Evolutionary conservation across 2,113 vertebrate genomes (phyloP).

Genomic region (Gobiocypris rarus): DNA sequence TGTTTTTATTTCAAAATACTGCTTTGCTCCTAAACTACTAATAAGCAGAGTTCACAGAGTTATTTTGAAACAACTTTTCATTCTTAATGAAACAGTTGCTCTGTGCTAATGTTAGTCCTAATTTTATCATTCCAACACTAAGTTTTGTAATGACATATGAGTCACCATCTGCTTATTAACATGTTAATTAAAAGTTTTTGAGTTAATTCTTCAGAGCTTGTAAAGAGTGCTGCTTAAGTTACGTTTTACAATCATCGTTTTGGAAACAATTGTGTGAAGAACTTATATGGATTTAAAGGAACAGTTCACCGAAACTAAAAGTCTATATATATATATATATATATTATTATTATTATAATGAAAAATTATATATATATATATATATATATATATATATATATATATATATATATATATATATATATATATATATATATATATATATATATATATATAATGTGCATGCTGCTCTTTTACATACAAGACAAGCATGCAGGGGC

Average conservation of each 20-base stretch:
- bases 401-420: too few relatives aligned
- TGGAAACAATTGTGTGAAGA: too few relatives aligned
- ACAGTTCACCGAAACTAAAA: too few relatives aligned
- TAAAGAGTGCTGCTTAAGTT: background rate
- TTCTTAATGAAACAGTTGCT: background rate
- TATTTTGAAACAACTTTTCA: conserved; percentile 3
- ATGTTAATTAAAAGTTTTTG: background rate
- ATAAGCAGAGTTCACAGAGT: conserved; percentile 7
- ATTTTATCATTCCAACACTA: conserved; percentile 2
- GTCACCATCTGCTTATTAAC: background rate
- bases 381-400: too few relatives aligned
- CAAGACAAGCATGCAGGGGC: too few relatives aligned
- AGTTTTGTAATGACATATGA: background rate
- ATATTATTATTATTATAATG: too few relatives aligned
- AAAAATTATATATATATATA: too few relatives aligned
- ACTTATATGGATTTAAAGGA: too few relatives aligned
- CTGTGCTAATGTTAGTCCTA: background rate
- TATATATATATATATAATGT: too few relatives aligned
- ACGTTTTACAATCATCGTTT: background rate
- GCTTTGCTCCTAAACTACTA: conserved; percentile 34
- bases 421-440: too few relatives aligned
- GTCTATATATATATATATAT: too few relatives aligned
- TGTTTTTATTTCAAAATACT: conserved; percentile 40
- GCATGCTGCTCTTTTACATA: too few relatives aligned
- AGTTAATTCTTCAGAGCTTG: background rate